These are phyloP conservation scores for Bradynema listronoti DNA, from an alignment of 1,140 invertebrate genomes.

Conservation along the genomic window DNA sequence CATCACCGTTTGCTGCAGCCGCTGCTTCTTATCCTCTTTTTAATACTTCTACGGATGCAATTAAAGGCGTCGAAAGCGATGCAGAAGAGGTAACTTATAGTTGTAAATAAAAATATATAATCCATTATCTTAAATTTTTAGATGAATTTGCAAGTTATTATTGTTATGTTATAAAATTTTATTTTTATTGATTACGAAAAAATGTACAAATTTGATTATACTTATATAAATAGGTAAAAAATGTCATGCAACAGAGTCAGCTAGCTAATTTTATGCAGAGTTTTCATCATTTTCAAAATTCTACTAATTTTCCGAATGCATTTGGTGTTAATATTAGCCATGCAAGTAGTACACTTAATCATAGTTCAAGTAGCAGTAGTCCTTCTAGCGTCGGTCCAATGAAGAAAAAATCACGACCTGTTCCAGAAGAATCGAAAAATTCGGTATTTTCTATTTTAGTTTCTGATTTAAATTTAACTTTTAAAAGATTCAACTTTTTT, in stretches of 20 bases:
- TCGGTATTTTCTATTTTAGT: conserved; percentile 8
- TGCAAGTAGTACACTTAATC: background rate
- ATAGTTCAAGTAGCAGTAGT: background rate
- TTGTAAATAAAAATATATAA: background rate
- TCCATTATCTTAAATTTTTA: background rate
- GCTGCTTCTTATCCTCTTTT: background rate
- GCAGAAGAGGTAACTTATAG: background rate
- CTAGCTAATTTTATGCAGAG: conserved; percentile 4
- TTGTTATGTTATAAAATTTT: background rate
- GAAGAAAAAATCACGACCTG: conserved; percentile 13
- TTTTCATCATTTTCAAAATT: background rate
- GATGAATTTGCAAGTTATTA: background rate
- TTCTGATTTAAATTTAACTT: conserved; percentile 5
- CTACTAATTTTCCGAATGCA: background rate
- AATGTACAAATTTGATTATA: background rate
- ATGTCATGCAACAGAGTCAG: background rate
- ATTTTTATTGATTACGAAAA: background rate
- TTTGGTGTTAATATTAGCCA: background rate
- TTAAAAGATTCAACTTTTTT: conserved; percentile 5
- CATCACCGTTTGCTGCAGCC: background rate
- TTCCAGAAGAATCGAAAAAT: conserved; percentile 12
- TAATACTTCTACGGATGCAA: background rate
- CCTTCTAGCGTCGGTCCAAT: background rate
- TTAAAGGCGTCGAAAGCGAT: background rate
- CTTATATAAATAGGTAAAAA: background rate